Evolutionary conservation across 2,888 invertebrate species (phyloP), one percentile per base, ranked within the genome.

Genomic region (Phengaris arion): DNA sequence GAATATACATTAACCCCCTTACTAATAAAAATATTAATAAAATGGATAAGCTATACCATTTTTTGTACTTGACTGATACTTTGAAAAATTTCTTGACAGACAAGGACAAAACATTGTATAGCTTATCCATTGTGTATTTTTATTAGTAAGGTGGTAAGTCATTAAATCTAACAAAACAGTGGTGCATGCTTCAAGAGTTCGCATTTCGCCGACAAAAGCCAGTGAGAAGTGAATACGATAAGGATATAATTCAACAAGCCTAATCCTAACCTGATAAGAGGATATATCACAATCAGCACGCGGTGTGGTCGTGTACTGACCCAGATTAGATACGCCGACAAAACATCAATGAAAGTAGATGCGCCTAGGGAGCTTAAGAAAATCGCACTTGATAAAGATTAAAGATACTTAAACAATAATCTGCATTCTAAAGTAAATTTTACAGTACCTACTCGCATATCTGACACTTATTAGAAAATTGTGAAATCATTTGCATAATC

Each of bases 191-290:
- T 15, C 22, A 35, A 35, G 35, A 64, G 35, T 35, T 35, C 35
- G 64, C 64, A 59, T 59, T 59, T 35, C 22, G 59, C 22, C 59
- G 22, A 59, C 59, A 64, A 64, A 22, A 54, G 2, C 55, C n/a
- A 6, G 64, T 12, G 35, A 64, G 13, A 64, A 64, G 48, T 48
- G 48, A 48, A 35, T 64, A 6, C 35, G 35, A 64, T 64, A 64
- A 64, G 35, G 9, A 59, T 10, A 4, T 35, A 64, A 54, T 13
- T 64, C 64, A 64, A 64, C 64, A 45, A 64, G 64, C 59, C 12
- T 64, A 64, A 64, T 64, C 64, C 45, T 52, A 52, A 52, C 12
- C 52, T 15, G 70, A 70, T 70, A 70, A 70, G 15, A 46, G 15
- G 48, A 48, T 3, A 35, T 15, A 51, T 70, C 10, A 48, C 48